These are phyloP conservation scores for Cephalopterus ornatus DNA, from an alignment of 2,113 vertebrate species.

Conservation along the genomic window DNA sequence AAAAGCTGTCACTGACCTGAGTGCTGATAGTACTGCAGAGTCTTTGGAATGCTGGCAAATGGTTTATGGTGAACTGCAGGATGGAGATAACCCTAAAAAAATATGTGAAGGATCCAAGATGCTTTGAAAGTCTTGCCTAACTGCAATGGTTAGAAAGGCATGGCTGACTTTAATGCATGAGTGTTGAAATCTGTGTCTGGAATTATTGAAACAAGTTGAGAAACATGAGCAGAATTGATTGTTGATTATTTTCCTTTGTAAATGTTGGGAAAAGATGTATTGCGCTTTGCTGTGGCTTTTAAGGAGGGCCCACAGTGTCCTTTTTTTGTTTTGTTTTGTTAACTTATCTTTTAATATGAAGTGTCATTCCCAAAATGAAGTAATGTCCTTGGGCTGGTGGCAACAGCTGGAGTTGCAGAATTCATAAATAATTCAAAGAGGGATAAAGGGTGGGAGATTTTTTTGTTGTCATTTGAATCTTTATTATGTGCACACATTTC, in stretches of 20 bases:
- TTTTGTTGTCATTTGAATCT: slow-evolving; percentile 41
- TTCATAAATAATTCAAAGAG: slow-evolving; percentile 62
- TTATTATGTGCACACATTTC: slow-evolving; percentile 50
- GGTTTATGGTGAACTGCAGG: not conserved
- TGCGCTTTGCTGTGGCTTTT: not conserved
- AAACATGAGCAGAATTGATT: not conserved
- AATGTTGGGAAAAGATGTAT: not conserved
- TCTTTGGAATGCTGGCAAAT: not conserved
- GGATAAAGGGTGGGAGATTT: slow-evolving; percentile 9
- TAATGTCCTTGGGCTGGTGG: slow-evolving; percentile 52
- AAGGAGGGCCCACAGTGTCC: not conserved
- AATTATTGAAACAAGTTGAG: slow-evolving; percentile 1
- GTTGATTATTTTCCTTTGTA: not conserved
- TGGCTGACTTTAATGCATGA: not conserved
- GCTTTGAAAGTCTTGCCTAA: not conserved
- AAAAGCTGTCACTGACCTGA: not conserved
- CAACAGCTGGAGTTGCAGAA: slow-evolving; percentile 59
- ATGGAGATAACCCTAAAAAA: not conserved
- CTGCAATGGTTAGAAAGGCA: not conserved
- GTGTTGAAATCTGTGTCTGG: not conserved
- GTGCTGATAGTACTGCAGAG: accelerated
- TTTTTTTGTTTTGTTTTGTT: not conserved
- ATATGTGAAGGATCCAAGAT: not conserved
- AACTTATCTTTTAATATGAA: slow-evolving; percentile 23
- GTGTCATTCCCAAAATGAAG: slow-evolving; percentile 46